These are phyloP conservation scores for Pristionchus maxplancki DNA, from an alignment of 2,888 invertebrate species.

Conservation along the genomic window DNA sequence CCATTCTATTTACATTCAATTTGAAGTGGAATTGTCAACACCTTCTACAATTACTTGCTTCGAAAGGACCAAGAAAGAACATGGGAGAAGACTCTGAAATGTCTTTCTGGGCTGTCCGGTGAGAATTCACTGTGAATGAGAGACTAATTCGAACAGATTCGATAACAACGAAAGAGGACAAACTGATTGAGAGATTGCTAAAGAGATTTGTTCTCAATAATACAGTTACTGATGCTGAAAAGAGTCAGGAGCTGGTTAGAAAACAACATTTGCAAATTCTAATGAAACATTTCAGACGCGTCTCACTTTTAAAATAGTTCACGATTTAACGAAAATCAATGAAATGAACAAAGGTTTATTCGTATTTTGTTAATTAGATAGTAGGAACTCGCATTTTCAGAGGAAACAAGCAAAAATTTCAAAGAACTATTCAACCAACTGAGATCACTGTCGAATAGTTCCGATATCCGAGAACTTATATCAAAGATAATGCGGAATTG, in stretches of 20 bases:
- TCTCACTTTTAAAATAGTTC: not conserved
- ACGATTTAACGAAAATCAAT: not conserved
- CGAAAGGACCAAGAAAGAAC: not conserved
- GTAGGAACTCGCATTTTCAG: not conserved
- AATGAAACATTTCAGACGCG: not conserved
- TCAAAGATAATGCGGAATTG: not conserved
- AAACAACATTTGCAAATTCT: not conserved
- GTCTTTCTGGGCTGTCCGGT: not conserved
- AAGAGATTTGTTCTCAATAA: not conserved
- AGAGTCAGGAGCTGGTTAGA: not conserved
- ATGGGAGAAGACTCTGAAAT: not conserved
- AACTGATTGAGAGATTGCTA: not conserved
- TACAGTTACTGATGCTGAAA: not conserved
- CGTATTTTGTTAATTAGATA: not conserved
- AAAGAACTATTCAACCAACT: not conserved
- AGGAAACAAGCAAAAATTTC: not conserved
- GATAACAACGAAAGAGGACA: not conserved
- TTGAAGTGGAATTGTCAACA: not conserved
- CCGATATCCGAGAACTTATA: not conserved
- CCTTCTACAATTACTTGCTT: not conserved
- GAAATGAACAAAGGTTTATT: not conserved
- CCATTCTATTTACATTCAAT: not conserved
- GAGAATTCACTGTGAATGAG: not conserved
- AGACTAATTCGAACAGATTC: not conserved
- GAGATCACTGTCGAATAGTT: not conserved